These are phyloP conservation scores for Brachionus manjavacas DNA, from an alignment of 1,140 invertebrate species.

Conservation along the genomic window DNA sequence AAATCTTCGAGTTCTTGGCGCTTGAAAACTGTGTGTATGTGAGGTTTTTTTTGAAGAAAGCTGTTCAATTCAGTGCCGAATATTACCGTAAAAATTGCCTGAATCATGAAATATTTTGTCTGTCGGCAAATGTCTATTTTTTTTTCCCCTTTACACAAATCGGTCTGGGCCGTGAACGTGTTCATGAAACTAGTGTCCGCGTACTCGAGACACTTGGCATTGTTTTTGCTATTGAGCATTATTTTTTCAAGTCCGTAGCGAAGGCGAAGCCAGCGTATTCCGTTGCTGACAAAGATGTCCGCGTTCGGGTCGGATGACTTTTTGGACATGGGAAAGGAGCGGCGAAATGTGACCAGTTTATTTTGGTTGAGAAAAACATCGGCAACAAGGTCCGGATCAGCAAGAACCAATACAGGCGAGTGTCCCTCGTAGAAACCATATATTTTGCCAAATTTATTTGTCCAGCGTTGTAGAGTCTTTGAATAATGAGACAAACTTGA, in stretches of 20 bases:
- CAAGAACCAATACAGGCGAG: slow-evolving; percentile 36
- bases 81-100: slow-evolving; percentile 12
- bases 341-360: not conserved
- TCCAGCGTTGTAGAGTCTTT: slow-evolving; percentile 25
- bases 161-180: not conserved
- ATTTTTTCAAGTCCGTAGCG: slow-evolving; percentile 31
- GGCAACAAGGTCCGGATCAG: slow-evolving; percentile 19
- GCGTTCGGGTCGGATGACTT: not conserved
- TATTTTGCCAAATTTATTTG: slow-evolving; percentile 19
- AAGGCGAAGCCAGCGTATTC: not conserved
- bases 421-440: slow-evolving; percentile 36
- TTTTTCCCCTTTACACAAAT: not conserved
- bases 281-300: slow-evolving; percentile 10
- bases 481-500: slow-evolving; percentile 16
- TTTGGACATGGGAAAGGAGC: slow-evolving; percentile 41
- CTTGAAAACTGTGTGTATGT: not conserved
- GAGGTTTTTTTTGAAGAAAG: slow-evolving; percentile 3
- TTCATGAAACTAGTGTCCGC: slow-evolving; percentile 24
- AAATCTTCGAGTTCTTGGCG: not conserved
- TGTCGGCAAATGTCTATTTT: not conserved
- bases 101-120: slow-evolving; percentile 13
- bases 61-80: slow-evolving; percentile 3
- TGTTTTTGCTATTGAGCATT: slow-evolving; percentile 42
- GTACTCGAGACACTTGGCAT: slow-evolving; percentile 9
- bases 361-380: slow-evolving; percentile 40